phyloP scores from a whole-genome alignment of 2,797 vertebrate species.

The Cynodonichthys magdalenae region DNA sequence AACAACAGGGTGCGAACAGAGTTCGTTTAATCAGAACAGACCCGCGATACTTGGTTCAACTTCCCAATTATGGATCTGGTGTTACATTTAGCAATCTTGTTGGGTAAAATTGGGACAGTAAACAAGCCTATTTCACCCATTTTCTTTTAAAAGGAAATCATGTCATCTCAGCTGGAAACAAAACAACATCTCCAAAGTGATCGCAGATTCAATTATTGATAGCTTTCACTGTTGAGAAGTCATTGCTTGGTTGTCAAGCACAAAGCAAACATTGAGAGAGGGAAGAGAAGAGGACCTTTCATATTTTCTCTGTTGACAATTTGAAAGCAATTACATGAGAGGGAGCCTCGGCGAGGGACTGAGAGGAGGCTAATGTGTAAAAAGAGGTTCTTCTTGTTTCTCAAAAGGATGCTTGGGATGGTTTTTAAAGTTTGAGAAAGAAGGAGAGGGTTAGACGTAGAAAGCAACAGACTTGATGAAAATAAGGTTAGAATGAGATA shows the following conservation, averaged over 20 bases:
- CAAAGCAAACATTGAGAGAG: slow-evolving; percentile 37
- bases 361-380: slow-evolving; percentile 25
- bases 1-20: slow-evolving; percentile 9
- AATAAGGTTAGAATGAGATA: slow-evolving; percentile 16
- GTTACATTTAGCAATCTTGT: slow-evolving; percentile 23
- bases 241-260: slow-evolving; percentile 56
- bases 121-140: slow-evolving; percentile 43
- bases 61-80: slow-evolving; percentile 18
- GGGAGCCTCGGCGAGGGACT: slow-evolving; percentile 11
- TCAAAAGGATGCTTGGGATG: slow-evolving; percentile 18
- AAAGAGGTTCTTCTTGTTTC: slow-evolving; percentile 28
- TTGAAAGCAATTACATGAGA: slow-evolving; percentile 59
- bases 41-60: slow-evolving; percentile 20
- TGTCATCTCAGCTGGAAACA: slow-evolving; percentile 31
- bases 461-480: neutral
- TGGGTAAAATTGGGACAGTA: slow-evolving; percentile 42
- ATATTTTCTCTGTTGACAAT: slow-evolving; percentile 50
- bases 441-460: neutral
- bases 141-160: slow-evolving; percentile 24
- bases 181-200: slow-evolving; percentile 49
- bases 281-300: slow-evolving; percentile 16
- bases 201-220: slow-evolving; percentile 69
- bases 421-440: slow-evolving; percentile 35
- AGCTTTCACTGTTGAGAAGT: slow-evolving; percentile 38
- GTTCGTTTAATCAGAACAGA: slow-evolving; percentile 51